Base-by-base conservation (phyloP, 2,888 invertebrate species). In the Boloria selene region DNA sequence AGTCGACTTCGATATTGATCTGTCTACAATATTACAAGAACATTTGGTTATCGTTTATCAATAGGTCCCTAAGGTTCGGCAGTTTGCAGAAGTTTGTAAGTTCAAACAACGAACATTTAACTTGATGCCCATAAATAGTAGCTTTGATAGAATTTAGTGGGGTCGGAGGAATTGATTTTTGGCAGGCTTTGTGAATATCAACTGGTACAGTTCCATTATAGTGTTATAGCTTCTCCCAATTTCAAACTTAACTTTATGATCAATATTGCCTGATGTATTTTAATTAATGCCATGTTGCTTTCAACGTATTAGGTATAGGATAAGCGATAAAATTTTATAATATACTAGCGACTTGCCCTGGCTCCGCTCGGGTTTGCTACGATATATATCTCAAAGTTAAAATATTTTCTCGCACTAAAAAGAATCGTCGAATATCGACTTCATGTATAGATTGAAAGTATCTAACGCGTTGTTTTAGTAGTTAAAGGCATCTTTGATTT, bases 81-180 rank as follows among this genome's bases (percentile, higher is more conserved):
- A 59, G 66, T 67, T 64, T 64, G 31, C 64, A 60, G 54, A 65
- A 64, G 65, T 69, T 66, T 66, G 61, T 61, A 53, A 61, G 68
- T 67, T 72, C 67, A 68, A 69, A 71, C 61, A 68, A 70, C 68
- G 58, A 65, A 58, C 68, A 67, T 67, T 70, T 68, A 70, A 73
- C 62, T 71, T 67, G 70, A 68, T 53, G 67, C 59, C 55, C 70
- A 69, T 72, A 70, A 73, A 70, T 73, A 72, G 58, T 67, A 59
- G 67, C 67, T 58, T 62, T 53, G 60, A 67, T 67, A 65, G 69
- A 67, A 70, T 72, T 72, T 71, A 71, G 61, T 60, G 59, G 65
- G 69, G 64, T 71, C 64, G 49, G 50, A 17, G 71, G 63, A 68
- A 71, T 70, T 71, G 71, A 71, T 69, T 69, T 69, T 65, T 67